Conservation (phyloP, 2,113 vertebrate genomes). For the Alces alces region DNA sequence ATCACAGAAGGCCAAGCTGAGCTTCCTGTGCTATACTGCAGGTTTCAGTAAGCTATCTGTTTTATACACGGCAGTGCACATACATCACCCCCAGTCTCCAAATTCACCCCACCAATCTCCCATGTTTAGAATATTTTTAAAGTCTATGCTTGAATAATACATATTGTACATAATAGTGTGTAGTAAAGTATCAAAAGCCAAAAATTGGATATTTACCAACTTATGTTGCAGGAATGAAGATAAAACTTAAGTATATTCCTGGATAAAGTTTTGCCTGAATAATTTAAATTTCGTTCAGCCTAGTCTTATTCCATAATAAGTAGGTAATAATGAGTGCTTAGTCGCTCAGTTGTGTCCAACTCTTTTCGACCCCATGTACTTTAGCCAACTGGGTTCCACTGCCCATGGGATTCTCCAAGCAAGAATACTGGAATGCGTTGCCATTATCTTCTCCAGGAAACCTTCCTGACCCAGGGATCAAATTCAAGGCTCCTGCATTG, state of each 20-base stretch:
- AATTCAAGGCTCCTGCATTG: neutral
- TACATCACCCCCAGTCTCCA: neutral
- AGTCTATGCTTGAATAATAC: neutral
- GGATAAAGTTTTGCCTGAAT: neutral
- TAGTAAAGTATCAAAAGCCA: neutral
- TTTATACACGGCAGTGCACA: neutral
- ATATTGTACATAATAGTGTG: neutral
- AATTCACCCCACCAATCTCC: neutral
- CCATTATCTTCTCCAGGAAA: neutral
- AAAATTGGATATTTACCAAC: neutral
- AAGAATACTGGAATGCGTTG: neutral
- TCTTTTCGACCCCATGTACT: neutral
- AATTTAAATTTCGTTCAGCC: neutral
- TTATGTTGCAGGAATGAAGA: neutral
- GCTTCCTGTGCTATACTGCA: neutral
- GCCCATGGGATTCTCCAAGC: neutral
- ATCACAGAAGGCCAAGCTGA: neutral
- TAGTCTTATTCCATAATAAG: neutral
- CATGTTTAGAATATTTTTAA: neutral
- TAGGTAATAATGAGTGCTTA: neutral
- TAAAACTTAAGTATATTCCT: neutral
- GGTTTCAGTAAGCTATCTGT: neutral
- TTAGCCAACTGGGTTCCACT: neutral
- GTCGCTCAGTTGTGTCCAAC: neutral
- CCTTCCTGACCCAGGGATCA: neutral